Percentiles rank a stretch among this genome's conserved stretches.
Evolutionary conservation across 2,113 vertebrate genomes (phyloP).

Genomic region (Thinocorus orbignyianus): DNA sequence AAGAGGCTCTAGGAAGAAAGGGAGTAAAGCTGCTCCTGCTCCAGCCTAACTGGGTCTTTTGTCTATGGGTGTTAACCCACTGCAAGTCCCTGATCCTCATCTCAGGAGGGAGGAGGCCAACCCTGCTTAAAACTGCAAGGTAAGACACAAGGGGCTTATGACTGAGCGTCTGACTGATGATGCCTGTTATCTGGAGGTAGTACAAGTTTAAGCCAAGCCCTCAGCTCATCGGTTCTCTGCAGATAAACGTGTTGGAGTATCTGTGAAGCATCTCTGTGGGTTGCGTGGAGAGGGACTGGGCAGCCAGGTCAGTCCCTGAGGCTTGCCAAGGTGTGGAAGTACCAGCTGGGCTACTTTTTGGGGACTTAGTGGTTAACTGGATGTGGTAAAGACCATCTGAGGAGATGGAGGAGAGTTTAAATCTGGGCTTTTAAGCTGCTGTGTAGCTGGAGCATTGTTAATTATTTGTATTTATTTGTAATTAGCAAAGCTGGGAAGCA

Average conservation of each 20-base stretch:
- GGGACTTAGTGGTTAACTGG: background rate
- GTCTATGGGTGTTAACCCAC: accelerated
- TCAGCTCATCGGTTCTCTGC: background rate
- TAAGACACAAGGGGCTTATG: background rate
- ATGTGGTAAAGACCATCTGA: background rate
- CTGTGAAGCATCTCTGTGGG: background rate
- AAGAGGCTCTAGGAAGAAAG: background rate
- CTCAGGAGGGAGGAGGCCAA: accelerated
- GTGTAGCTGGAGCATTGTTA: background rate
- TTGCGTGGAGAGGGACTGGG: background rate
- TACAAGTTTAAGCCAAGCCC: accelerated
- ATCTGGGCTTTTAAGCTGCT: background rate
- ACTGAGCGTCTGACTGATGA: background rate
- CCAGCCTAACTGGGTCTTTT: accelerated
- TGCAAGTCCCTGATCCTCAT: accelerated
- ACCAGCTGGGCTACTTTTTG: background rate
- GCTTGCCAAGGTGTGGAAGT: background rate
- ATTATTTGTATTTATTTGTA: background rate
- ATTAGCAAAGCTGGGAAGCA: background rate
- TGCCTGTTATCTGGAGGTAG: background rate
- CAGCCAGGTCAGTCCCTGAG: background rate
- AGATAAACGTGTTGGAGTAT: background rate
- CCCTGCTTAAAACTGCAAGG: accelerated
- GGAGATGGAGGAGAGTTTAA: background rate
- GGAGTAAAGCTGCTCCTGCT: accelerated